Base-by-base conservation (phyloP, 2,797 vertebrate species). In the Otus scops region DNA sequence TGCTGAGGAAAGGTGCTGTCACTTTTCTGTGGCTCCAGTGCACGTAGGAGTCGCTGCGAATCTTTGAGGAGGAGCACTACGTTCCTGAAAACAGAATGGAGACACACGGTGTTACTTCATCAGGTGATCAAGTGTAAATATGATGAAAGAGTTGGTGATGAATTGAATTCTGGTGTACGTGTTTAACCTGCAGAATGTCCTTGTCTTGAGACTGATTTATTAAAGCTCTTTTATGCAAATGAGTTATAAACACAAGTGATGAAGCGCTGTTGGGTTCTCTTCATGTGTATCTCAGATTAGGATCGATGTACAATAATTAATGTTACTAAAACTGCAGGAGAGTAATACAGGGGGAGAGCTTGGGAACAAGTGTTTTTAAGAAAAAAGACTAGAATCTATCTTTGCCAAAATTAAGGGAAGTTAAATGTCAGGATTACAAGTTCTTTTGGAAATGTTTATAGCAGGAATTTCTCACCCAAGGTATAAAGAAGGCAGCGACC, bases 61-160 rank as follows among this genome's bases (percentile, higher is more conserved):
- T 11, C 50, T 41, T 20, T 19, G 8, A 12, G 36, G 38, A 39
- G 56, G 13, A 56, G 12, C 14, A 8, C 30, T 8, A 39, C 0
- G 6, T 41, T 34, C 43, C 4, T 24, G 5, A 3, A 11, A 26
- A 7, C 1, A 39, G 11, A 12, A 5, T 2, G 3, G 45, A 20
- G 41, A 5, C 38, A 5, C 8, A 2, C 1, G 14, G 11, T 14
- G 10, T 3, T 79, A 6, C 13, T 78, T 3, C 6, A 1, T 5
- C 10, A 26, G 28, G 39, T 22, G 38, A 8, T n/a, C 1, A 4
- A 4, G 20, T 11, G 38, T 34, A 56, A 89, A 78, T 30, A 5
- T 7, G 26, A 30, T 11, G 24, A 26, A 63, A 51, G 83, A 10
- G 32, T 5, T 43, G 48, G 11, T 45, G 57, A 65, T 74, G 75